Evolutionary conservation across 1,140 invertebrate genomes (phyloP).

Genomic region (Saccostrea echinata): DNA sequence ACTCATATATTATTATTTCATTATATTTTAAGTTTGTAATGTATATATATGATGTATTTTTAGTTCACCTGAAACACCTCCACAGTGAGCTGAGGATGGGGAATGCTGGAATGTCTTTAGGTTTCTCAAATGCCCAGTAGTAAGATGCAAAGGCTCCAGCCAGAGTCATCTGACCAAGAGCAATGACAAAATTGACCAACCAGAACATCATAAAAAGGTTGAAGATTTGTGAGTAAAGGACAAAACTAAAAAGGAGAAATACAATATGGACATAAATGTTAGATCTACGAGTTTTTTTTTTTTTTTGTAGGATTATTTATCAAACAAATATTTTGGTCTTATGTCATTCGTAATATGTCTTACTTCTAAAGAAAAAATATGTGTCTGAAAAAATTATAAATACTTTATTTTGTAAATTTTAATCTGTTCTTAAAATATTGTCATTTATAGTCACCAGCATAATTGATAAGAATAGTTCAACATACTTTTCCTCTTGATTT

Average conservation of each 20-base stretch:
- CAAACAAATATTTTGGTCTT: too few species aligned
- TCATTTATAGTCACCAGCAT: background rate
- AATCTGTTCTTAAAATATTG: background rate
- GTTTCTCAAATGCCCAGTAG: constrained; percentile 95
- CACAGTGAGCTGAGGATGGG: constrained; percentile 87
- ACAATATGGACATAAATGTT: background rate
- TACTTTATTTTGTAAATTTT: too few species aligned
- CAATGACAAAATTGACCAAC: constrained; percentile 93
- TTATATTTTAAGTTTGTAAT: too few species aligned
- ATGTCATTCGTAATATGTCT: too few species aligned
- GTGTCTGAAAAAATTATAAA: too few species aligned
- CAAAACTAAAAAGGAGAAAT: constrained; percentile 71
- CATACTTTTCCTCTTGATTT: constrained; percentile 66
- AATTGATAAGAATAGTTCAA: constrained; percentile 14
- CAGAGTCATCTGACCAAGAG: constrained; percentile 93
- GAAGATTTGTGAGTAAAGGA: constrained; percentile 83
- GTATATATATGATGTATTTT: too few species aligned
- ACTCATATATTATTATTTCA: too few species aligned
- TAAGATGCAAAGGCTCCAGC: constrained; percentile 91
- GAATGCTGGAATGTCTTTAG: constrained; percentile 90
- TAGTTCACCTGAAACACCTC: constrained; percentile 85
- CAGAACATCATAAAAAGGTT: constrained; percentile 95
- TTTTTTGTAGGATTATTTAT: too few species aligned
- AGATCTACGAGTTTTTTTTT: too few species aligned
- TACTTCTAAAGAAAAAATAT: too few species aligned